Evolutionary conservation across 2,797 vertebrate species (phyloP).

Genomic region (Amblyraja radiata): DNA sequence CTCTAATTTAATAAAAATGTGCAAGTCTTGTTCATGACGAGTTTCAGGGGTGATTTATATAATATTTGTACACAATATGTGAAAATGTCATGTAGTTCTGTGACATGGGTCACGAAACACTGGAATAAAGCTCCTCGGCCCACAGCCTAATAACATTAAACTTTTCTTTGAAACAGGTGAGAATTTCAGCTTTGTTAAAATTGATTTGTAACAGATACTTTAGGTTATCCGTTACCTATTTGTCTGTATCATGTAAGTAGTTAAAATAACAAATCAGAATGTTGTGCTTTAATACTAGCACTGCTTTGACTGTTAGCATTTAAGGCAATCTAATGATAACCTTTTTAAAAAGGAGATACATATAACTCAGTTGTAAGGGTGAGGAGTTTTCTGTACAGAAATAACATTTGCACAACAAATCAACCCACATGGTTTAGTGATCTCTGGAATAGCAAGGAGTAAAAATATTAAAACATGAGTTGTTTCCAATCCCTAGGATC

Average conservation of each 20-base stretch:
- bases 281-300: neutral
- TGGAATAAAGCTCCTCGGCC: no score
- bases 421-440: neutral
- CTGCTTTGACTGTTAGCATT: conserved; percentile 5
- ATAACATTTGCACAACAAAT: neutral
- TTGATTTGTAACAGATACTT: neutral
- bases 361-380: neutral
- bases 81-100: no score
- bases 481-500: neutral
- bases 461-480: conserved; percentile 16
- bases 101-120: no score
- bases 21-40: no score
- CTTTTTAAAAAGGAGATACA: neutral
- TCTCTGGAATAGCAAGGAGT: neutral
- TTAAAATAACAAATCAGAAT: neutral
- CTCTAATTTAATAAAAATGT: no score
- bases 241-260: neutral
- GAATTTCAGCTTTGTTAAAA: conserved; percentile 32
- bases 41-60: no score
- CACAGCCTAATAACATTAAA: neutral
- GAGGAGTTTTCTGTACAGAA: neutral
- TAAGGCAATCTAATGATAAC: neutral
- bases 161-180: neutral
- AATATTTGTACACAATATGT: no score
- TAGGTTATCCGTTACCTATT: neutral